A percentile compares a stretch with the other conserved stretches of the same genome.
Conservation (phyloP, 2,113 vertebrate genomes). For the Leiothrix lutea region DNA sequence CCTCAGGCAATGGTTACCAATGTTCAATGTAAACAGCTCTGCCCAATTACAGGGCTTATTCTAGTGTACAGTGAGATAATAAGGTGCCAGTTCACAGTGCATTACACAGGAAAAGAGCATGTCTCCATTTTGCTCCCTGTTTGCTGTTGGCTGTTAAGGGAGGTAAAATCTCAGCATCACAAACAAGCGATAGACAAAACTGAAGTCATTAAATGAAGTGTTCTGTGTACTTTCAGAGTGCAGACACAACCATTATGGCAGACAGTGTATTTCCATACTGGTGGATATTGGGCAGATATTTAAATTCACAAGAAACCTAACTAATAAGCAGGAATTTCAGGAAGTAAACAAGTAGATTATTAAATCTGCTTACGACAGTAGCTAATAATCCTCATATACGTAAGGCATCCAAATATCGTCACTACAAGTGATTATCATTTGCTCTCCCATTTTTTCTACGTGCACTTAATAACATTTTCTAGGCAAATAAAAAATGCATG, state of each 20-base stretch:
- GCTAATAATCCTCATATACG: background rate
- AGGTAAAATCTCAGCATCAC: background rate
- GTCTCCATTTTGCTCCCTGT: background rate
- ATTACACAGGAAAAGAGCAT: background rate
- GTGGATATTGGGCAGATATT: background rate
- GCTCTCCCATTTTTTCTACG: background rate
- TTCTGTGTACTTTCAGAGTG: background rate
- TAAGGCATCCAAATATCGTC: background rate
- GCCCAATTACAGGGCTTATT: background rate
- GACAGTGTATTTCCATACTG: background rate
- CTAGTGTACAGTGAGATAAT: background rate
- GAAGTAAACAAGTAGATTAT: slow-evolving; percentile 33
- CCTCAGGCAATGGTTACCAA: background rate
- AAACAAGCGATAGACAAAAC: background rate
- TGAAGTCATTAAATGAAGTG: background rate
- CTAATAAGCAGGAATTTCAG: background rate
- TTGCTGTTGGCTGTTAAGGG: background rate
- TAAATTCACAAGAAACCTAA: background rate
- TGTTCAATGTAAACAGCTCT: background rate
- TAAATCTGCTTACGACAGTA: background rate
- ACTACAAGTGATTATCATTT: background rate
- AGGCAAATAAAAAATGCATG: slow-evolving; percentile 9
- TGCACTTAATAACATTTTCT: background rate
- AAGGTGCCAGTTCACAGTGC: background rate
- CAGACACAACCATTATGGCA: background rate